Evolutionary conservation across 1,140 invertebrate genomes (phyloP).

Genomic region (Formica exsecta): DNA sequence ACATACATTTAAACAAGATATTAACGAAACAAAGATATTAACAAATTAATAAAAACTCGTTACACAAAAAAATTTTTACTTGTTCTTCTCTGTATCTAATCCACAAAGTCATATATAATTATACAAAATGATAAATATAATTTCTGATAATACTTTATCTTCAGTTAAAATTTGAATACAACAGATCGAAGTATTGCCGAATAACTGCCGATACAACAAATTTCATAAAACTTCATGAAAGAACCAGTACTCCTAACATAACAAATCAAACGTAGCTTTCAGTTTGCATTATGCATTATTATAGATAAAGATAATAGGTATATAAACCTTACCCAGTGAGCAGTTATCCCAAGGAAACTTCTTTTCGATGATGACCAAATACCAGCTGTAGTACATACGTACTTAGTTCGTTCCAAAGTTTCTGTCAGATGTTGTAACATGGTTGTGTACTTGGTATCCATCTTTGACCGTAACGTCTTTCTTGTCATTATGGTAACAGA

Average conservation of each 20-base stretch:
- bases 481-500: constrained; percentile 34
- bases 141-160: constrained; percentile 21
- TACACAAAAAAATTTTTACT: constrained; percentile 13
- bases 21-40: background rate
- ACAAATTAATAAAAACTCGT: constrained; percentile 15
- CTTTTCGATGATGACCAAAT: constrained; percentile 55
- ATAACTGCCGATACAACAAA: background rate
- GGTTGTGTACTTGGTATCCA: constrained; percentile 10
- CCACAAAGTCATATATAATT: background rate
- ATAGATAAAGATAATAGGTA: constrained; percentile 17
- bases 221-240: constrained; percentile 24
- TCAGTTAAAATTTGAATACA: constrained; percentile 13
- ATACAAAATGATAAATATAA: constrained; percentile 7
- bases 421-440: constrained; percentile 31
- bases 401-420: constrained; percentile 28
- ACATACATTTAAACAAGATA: constrained; percentile 12
- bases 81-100: background rate
- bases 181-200: background rate
- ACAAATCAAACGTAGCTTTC: constrained; percentile 11
- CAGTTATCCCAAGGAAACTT: constrained; percentile 63
- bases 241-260: background rate
- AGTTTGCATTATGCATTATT: constrained; percentile 14
- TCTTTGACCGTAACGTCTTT: constrained; percentile 15
- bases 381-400: constrained; percentile 66
- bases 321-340: constrained; percentile 46